Evolutionary conservation across 2,797 vertebrate species (phyloP).

Genomic region (Poeciliopsis presidionis): DNA sequence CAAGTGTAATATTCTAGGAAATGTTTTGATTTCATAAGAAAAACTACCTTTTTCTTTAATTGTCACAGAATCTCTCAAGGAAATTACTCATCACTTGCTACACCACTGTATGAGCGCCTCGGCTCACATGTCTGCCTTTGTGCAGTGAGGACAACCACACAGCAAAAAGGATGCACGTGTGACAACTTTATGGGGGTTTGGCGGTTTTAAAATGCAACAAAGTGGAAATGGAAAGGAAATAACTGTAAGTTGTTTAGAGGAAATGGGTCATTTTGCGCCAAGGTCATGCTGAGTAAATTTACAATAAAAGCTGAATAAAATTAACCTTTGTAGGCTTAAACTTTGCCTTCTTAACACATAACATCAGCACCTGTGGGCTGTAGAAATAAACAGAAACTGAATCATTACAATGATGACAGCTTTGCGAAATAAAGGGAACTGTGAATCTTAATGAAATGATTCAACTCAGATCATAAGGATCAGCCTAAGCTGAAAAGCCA

Average conservation of each 20-base stretch:
- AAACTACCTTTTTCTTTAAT: constrained; percentile 18
- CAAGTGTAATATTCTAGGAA: constrained; percentile 50
- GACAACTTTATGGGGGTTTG: constrained; percentile 15
- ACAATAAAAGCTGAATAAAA: constrained; percentile 47
- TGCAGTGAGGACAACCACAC: constrained; percentile 40
- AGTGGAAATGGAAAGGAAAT: constrained; percentile 46
- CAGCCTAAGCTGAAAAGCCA: background rate
- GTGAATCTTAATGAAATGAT: background rate
- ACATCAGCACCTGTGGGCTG: background rate
- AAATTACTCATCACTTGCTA: constrained; percentile 56
- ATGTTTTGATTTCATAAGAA: constrained; percentile 50
- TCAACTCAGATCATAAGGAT: background rate
- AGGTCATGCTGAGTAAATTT: constrained; percentile 29
- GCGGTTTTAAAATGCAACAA: constrained; percentile 33
- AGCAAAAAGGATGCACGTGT: constrained; percentile 45
- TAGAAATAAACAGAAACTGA: background rate
- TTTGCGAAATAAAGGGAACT: background rate
- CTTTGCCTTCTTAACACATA: background rate
- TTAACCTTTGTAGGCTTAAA: background rate
- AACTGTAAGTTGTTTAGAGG: constrained; percentile 55
- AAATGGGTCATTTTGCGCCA: constrained; percentile 52
- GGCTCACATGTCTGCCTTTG: constrained; percentile 13
- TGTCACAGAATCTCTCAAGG: constrained; percentile 28
- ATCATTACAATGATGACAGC: background rate
- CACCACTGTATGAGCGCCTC: constrained; percentile 14